Conservation (phyloP, 1,140 invertebrate species). For the Linepithema humile region DNA sequence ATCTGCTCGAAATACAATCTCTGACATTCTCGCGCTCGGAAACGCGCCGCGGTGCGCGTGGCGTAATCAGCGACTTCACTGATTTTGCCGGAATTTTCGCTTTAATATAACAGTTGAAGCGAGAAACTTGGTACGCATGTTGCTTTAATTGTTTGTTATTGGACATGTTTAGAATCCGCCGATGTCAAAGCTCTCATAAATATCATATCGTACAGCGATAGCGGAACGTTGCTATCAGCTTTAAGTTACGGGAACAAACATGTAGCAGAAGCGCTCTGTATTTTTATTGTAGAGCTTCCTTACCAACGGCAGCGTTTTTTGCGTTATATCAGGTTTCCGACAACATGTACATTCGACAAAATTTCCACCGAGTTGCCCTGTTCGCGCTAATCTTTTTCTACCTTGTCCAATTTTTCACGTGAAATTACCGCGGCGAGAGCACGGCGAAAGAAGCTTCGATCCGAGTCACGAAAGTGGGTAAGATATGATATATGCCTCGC, state of each 20-base stretch:
- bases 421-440: slow-evolving; percentile 25
- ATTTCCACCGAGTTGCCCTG: slow-evolving; percentile 13
- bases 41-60: not conserved
- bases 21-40: slow-evolving; percentile 10
- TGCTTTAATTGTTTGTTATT: not conserved
- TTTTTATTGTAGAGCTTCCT: not conserved
- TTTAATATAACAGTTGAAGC: not conserved
- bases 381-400: slow-evolving; percentile 30
- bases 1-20: slow-evolving; percentile 43
- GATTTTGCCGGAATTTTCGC: slow-evolving; percentile 4
- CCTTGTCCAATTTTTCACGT: slow-evolving; percentile 18
- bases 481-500: slow-evolving; percentile 54
- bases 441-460: slow-evolving; percentile 14
- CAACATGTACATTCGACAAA: slow-evolving; percentile 18
- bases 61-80: not conserved
- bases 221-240: not conserved
- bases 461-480: slow-evolving; percentile 32
- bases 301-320: not conserved
- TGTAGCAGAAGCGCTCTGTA: not conserved
- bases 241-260: not conserved
- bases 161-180: not conserved
- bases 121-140: not conserved
- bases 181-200: not conserved
- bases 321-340: not conserved
- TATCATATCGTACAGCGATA: not conserved